Evolutionary conservation across 2,888 invertebrate species (phyloP).

Genomic region (Dynastes tityus): DNA sequence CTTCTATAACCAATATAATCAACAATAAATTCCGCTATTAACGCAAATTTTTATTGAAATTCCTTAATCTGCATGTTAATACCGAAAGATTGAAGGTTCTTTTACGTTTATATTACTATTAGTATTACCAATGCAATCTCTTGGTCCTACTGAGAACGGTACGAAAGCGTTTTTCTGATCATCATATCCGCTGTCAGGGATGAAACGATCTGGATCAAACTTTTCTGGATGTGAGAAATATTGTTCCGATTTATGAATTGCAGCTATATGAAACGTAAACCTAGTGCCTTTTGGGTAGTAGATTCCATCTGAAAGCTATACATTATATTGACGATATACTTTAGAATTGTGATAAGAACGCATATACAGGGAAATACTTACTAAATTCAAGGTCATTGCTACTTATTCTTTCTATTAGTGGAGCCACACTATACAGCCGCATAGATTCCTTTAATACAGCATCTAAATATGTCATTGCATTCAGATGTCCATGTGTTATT

Average conservation of each 20-base stretch:
- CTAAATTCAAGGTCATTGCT: slow-evolving; percentile 51
- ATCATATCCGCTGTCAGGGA: slow-evolving; percentile 48
- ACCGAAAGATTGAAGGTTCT: no score
- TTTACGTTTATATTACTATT: no score
- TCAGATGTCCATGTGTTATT: slow-evolving; percentile 47
- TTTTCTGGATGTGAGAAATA: slow-evolving; percentile 54
- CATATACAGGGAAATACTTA: slow-evolving; percentile 12
- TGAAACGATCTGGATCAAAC: slow-evolving; percentile 55
- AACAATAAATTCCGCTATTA: no score
- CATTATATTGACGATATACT: background rate
- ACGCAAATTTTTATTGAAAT: no score
- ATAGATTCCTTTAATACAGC: slow-evolving; percentile 55
- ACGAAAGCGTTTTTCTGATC: slow-evolving; percentile 16
- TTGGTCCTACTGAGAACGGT: slow-evolving; percentile 43
- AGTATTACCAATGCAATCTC: slow-evolving; percentile 47
- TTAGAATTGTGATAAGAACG: background rate
- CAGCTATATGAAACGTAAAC: slow-evolving; percentile 37
- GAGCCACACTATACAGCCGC: slow-evolving; percentile 53
- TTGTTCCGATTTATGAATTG: slow-evolving; percentile 48
- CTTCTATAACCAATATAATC: no score
- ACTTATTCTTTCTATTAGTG: slow-evolving; percentile 51
- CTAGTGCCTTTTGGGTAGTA: slow-evolving; percentile 39
- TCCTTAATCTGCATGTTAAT: no score
- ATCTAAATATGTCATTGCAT: slow-evolving; percentile 56
- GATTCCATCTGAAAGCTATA: slow-evolving; percentile 31